Evolutionary conservation across 2,888 invertebrate species (phyloP).

Genomic region (Brenthis daphne): DNA sequence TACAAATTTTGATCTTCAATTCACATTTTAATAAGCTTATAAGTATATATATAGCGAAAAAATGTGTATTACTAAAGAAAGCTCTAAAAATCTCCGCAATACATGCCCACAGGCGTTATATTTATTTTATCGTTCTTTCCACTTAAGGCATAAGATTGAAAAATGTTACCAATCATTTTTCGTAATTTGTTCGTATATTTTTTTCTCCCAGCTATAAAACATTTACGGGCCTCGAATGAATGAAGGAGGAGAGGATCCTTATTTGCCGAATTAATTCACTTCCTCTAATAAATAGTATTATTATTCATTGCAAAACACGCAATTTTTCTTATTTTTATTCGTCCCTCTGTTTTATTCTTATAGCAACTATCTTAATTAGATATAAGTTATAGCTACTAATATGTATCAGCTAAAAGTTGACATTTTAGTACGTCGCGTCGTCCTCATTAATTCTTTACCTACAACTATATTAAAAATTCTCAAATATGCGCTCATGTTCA

Average conservation of each 20-base stretch:
- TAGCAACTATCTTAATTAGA: too few relatives aligned
- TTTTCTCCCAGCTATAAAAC: slow-evolving; percentile 74
- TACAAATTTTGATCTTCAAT: too few relatives aligned
- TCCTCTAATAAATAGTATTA: slow-evolving; percentile 66
- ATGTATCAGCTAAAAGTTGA: too few relatives aligned
- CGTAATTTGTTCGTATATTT: slow-evolving; percentile 71
- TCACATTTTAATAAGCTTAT: slow-evolving; percentile 16
- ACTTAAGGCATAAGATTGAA: slow-evolving; percentile 81
- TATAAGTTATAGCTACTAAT: too few relatives aligned
- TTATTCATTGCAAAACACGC: slow-evolving; percentile 42
- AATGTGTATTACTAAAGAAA: slow-evolving; percentile 46
- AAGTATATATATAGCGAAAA: slow-evolving; percentile 35
- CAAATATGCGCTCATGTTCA: too few relatives aligned
- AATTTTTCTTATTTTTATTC: not conserved
- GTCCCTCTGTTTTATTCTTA: not conserved
- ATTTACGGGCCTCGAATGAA: slow-evolving; percentile 76
- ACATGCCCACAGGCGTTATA: slow-evolving; percentile 77
- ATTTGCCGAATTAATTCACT: slow-evolving; percentile 74
- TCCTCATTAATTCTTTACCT: too few relatives aligned
- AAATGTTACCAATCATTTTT: slow-evolving; percentile 74
- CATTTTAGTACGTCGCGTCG: too few relatives aligned
- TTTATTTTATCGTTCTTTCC: slow-evolving; percentile 79
- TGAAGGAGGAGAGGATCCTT: slow-evolving; percentile 64
- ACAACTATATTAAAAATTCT: too few relatives aligned
- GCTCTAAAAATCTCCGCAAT: slow-evolving; percentile 77